Conservation (phyloP, 1,140 invertebrate species). For the Brachystomella parvula region DNA sequence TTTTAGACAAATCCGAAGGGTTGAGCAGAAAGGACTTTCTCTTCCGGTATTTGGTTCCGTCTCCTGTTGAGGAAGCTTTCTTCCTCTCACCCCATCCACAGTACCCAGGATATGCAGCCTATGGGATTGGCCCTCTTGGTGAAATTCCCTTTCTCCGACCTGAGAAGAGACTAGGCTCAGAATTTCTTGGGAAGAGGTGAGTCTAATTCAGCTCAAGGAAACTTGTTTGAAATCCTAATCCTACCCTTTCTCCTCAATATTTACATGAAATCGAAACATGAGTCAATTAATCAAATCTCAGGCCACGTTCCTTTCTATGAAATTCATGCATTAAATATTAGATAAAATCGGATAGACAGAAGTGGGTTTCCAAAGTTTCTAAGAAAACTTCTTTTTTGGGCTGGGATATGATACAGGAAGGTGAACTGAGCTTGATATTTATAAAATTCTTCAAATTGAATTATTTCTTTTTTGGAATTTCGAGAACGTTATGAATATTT, state of each 20-base stretch:
- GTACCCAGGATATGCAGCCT: neutral
- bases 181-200: conserved; percentile 36
- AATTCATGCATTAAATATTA: neutral
- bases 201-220: no score
- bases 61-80: neutral
- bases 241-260: neutral
- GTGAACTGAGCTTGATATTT: no score
- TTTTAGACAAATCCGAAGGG: neutral
- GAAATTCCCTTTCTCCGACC: neutral
- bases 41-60: neutral
- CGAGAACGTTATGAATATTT: no score
- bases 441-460: no score
- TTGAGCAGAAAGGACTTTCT: neutral
- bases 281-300: neutral
- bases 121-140: neutral
- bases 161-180: conserved; percentile 31
- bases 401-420: no score
- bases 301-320: neutral
- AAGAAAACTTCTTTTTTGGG: no score
- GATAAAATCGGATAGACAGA: no score
- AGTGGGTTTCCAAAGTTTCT: no score
- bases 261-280: neutral
- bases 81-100: no score
- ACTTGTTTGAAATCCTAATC: neutral
- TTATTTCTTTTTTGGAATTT: no score